Base-by-base conservation (phyloP, 2,113 vertebrate genomes). In the Anguilla japonica region DNA sequence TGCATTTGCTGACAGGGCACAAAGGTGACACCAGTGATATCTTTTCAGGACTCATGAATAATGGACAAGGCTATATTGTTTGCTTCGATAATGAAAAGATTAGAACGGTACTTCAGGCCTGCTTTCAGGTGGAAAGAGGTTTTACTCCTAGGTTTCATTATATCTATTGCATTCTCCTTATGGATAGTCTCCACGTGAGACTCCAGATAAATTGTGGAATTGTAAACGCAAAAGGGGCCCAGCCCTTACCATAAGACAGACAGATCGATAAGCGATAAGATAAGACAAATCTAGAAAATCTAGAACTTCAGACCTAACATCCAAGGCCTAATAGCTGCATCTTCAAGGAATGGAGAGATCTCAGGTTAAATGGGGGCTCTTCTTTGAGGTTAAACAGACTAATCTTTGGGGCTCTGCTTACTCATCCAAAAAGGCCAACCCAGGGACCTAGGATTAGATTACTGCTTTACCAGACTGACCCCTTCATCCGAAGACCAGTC, bases 61-160 rank as follows among this genome's bases (percentile, higher is more conserved):
- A 91, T 91, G 87, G 83, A 71, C 75, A 85, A 90, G 82, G 80
- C 86, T 89, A 91, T 90, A 90, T 89, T 89, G 89, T 87, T 82
- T 88, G 85, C 41, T 90, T 91, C 85, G 88, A 90, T 90, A 84
- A 90, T 90, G 75, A 57, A 90, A 67, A 86, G 85, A 90, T 87
- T 79, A 82, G 75, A 88, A 34, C 82, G 40, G 78, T 87, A 89
- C 63, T 39, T 87, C 84, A 85, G 84, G 83, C 50, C 41, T 82
- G 78, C 29, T 22, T 29, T 86, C 81, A 63, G 85, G 86, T 87
- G 83, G 16, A 50, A 83, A 80, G 41, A 53, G 84, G 4, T 80
- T 29, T 9, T 34, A 7, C 26, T 8, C 2, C 3, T n/a, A 20
- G 1, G 41, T 22, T 41, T 41, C 29, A 29, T 80, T 40, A 6